Conservation (phyloP, 2,113 vertebrate species). For the Tilapia sparmanii region DNA sequence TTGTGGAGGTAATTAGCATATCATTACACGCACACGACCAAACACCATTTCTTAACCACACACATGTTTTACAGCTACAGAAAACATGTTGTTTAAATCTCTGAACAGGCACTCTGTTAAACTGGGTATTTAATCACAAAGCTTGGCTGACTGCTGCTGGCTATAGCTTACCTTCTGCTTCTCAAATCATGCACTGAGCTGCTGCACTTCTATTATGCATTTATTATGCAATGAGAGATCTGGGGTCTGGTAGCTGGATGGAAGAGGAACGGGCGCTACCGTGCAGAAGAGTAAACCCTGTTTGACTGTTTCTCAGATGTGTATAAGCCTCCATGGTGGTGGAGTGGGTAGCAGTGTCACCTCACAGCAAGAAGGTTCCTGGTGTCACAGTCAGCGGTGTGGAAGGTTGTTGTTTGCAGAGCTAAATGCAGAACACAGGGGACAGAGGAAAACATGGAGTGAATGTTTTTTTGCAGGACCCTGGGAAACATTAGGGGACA, state of each 20-base stretch:
- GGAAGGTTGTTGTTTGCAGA: not conserved
- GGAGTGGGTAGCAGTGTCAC: not conserved
- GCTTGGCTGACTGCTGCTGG: not conserved
- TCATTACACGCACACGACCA: not conserved
- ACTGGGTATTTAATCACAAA: not conserved
- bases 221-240: not conserved
- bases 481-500: not conserved
- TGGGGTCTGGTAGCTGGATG: not conserved
- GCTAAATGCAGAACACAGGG: not conserved
- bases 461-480: not conserved
- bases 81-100: not conserved
- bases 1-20: not conserved
- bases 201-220: not conserved
- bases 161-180: not conserved
- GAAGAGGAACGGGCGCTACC: accelerated
- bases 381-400: not conserved
- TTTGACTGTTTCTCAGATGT: not conserved
- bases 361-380: not conserved
- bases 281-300: not conserved
- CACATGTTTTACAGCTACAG: not conserved
- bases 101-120: not conserved
- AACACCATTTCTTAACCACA: not conserved
- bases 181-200: not conserved
- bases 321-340: not conserved
- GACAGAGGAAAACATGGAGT: not conserved